A percentile compares a stretch with the other conserved stretches of the same genome.
These are phyloP conservation scores for Gastrophryne carolinensis DNA, from an alignment of 2,797 vertebrate genomes.

Conservation along the genomic window DNA sequence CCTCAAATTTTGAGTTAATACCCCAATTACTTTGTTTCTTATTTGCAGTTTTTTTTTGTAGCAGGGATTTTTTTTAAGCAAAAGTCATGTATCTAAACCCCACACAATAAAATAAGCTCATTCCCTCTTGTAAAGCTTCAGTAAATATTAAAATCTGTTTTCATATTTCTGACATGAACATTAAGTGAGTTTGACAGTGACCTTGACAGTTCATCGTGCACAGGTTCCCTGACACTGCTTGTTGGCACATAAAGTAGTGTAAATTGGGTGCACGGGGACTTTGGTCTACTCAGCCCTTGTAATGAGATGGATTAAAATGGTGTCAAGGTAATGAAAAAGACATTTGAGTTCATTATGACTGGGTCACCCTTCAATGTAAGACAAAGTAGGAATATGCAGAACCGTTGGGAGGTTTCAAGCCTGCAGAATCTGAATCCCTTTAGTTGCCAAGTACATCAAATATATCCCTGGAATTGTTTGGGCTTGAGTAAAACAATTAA, in stretches of 20 bases:
- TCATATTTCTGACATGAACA: conserved; percentile 2
- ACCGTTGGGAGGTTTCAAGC: no score
- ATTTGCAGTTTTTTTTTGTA: no score
- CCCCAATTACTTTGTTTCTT: no score
- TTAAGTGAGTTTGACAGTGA: conserved; percentile 40
- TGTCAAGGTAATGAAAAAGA: not conserved
- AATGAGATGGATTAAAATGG: conserved; percentile 10
- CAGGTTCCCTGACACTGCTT: conserved; percentile 18
- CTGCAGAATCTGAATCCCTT: no score
- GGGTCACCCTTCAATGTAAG: not conserved
- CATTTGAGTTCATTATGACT: not conserved
- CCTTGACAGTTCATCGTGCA: conserved; percentile 16
- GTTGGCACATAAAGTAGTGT: conserved; percentile 15
- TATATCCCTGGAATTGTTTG: no score
- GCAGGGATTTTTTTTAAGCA: no score
- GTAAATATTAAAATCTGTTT: conserved; percentile 32
- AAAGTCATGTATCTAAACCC: no score
- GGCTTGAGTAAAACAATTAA: no score
- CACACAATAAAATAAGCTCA: no score
- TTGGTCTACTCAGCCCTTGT: conserved; percentile 6
- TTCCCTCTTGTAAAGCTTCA: conserved; percentile 17
- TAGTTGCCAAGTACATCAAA: no score
- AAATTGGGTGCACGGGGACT: conserved; percentile 18
- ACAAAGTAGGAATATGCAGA: no score
- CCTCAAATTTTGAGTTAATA: no score